phyloP scores from a whole-genome alignment of 2,113 vertebrate genomes.

The Synchiropus splendidus region DNA sequence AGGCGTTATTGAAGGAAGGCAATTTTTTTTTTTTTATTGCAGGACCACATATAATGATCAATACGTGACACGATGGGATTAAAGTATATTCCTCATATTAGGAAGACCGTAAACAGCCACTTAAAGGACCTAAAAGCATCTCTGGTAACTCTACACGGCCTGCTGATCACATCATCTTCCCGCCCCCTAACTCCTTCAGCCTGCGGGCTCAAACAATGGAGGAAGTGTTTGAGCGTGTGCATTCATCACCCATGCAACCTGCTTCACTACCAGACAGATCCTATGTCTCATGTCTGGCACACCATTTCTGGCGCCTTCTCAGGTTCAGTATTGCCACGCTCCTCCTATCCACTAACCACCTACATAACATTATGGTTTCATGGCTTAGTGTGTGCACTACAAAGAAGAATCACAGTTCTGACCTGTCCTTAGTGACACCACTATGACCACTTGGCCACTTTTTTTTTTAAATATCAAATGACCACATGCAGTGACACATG shows the following conservation, averaged over 20 bases:
- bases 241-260: slow-evolving; percentile 27
- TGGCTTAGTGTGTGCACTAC: too few species aligned
- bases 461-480: too few species aligned
- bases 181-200: slow-evolving; percentile 15
- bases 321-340: slow-evolving; percentile 15
- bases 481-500: too few species aligned
- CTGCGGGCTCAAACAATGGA: slow-evolving; percentile 16
- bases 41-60: not conserved
- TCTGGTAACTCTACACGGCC: slow-evolving; percentile 44
- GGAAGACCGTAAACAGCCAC: slow-evolving; percentile 4
- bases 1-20: too few species aligned
- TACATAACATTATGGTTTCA: too few species aligned
- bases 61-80: not conserved
- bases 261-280: slow-evolving; percentile 28
- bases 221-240: slow-evolving; percentile 30
- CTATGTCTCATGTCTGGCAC: slow-evolving; percentile 27
- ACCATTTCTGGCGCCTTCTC: slow-evolving; percentile 15
- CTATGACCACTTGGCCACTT: too few species aligned
- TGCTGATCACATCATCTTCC: slow-evolving; percentile 48
- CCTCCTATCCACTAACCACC: not conserved
- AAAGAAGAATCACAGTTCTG: too few species aligned
- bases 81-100: not conserved
- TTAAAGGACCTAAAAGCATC: slow-evolving; percentile 24
- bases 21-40: not conserved
- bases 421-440: too few species aligned